Conservation (phyloP, 2,888 invertebrate species). For the Hypena proboscidalis region DNA sequence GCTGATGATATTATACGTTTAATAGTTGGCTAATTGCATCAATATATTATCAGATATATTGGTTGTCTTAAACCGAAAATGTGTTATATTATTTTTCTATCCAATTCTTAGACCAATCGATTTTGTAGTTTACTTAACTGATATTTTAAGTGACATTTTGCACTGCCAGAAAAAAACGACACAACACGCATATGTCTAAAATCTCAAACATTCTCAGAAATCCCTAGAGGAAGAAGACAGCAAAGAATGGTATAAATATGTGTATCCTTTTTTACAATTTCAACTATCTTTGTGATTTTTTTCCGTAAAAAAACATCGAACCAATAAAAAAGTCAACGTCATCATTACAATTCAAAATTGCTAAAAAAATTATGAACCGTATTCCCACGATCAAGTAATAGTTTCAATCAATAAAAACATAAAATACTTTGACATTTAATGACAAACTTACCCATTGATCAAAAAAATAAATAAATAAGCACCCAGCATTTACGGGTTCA, state of each 20-base stretch:
- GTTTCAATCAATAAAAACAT: constrained; percentile 70
- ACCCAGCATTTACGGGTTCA: constrained; percentile 57
- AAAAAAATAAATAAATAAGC: constrained; percentile 47
- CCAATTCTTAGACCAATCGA: no score
- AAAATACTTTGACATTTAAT: constrained; percentile 81
- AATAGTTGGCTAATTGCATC: no score
- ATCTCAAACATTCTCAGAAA: constrained; percentile 11
- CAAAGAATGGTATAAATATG: constrained; percentile 7
- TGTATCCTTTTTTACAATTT: background rate
- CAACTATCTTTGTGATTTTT: background rate
- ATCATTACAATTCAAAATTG: constrained; percentile 64
- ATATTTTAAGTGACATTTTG: no score
- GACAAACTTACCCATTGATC: constrained; percentile 66
- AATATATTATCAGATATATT: no score
- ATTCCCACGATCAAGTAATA: constrained; percentile 71
- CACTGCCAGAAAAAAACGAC: no score
- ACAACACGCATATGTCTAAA: background rate
- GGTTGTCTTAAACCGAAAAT: no score
- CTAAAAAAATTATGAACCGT: constrained; percentile 36
- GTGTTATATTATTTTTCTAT: no score
- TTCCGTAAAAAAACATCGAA: constrained; percentile 13
- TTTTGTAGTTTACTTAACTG: no score
- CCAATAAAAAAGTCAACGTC: constrained; percentile 67
- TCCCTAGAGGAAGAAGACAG: constrained; percentile 27
- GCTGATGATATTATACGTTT: no score